A percentile compares a stretch with the other conserved stretches of the same genome.
phyloP scores from a whole-genome alignment of 2,888 invertebrate genomes.

The Lysandra bellargus region DNA sequence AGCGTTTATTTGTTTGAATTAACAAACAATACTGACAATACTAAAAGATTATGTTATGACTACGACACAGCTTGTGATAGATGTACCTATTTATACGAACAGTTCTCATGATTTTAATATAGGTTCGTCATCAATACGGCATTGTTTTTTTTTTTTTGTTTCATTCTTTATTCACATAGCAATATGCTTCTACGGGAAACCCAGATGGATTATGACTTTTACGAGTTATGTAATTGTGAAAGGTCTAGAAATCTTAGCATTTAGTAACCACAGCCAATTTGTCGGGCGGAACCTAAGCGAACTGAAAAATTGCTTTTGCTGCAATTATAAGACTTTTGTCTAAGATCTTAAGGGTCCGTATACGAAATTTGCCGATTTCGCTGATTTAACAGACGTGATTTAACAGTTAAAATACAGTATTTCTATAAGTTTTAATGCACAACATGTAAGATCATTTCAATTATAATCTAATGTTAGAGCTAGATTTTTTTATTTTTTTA shows the following conservation, averaged over 20 bases:
- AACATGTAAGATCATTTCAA: no score
- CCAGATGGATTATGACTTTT: not conserved
- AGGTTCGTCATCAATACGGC: not conserved
- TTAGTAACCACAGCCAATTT: not conserved
- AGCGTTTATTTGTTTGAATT: conserved; percentile 39
- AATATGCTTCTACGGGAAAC: not conserved
- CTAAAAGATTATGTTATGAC: conserved; percentile 35
- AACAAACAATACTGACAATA: conserved; percentile 37
- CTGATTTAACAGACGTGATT: no score
- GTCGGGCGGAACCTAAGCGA: not conserved
- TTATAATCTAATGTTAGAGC: no score
- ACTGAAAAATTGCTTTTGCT: not conserved
- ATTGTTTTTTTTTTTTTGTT: not conserved
- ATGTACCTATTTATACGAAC: conserved; percentile 4
- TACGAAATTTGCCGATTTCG: no score
- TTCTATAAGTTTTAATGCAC: no score
- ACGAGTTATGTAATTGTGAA: not conserved
- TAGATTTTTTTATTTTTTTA: no score
- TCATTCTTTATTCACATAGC: not conserved
- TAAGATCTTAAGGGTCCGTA: not conserved
- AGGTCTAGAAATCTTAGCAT: not conserved
- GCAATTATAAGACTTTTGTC: not conserved
- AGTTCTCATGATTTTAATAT: not conserved
- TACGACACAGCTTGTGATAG: conserved; percentile 18
- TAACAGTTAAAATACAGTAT: no score